A percentile compares a stretch with the other conserved stretches of the same genome.
Evolutionary conservation across 2,888 invertebrate species (phyloP).

Genomic region (Agriopis marginaria): DNA sequence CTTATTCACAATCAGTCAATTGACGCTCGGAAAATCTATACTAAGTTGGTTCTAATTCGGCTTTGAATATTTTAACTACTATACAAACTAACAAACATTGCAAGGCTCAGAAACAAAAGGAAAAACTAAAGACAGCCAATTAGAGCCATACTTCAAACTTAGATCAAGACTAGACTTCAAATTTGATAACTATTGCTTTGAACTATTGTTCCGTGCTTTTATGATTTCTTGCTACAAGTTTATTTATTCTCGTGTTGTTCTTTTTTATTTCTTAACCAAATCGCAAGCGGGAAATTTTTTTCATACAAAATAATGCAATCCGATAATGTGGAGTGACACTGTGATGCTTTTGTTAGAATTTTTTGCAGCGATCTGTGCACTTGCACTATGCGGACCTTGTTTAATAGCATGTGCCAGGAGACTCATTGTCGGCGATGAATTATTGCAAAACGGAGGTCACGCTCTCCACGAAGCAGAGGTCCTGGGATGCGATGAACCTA

Average conservation of each 20-base stretch:
- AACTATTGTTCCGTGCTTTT: neutral
- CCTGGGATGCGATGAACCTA: slow-evolving; percentile 77
- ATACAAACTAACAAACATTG: no score
- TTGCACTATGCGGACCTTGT: slow-evolving; percentile 79
- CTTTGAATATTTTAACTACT: no score
- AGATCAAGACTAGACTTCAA: neutral
- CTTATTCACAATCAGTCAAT: no score
- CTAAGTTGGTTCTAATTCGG: no score
- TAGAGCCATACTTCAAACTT: no score
- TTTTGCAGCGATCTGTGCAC: slow-evolving; percentile 74
- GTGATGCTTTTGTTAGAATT: slow-evolving; percentile 75
- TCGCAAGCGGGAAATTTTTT: neutral
- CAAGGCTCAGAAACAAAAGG: no score
- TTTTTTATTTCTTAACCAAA: neutral
- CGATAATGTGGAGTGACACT: slow-evolving; percentile 68
- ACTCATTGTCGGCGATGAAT: slow-evolving; percentile 71
- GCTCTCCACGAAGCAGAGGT: slow-evolving; percentile 69
- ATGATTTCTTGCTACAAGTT: neutral
- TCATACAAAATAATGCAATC: slow-evolving; percentile 27
- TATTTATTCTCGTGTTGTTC: neutral
- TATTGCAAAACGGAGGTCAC: slow-evolving; percentile 59
- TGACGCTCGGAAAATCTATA: no score
- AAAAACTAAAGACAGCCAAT: no score
- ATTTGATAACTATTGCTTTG: neutral
- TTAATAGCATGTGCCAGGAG: slow-evolving; percentile 72